These are phyloP conservation scores for Dasysyrphus tricinctus DNA, from an alignment of 2,888 invertebrate genomes.

Conservation along the genomic window DNA sequence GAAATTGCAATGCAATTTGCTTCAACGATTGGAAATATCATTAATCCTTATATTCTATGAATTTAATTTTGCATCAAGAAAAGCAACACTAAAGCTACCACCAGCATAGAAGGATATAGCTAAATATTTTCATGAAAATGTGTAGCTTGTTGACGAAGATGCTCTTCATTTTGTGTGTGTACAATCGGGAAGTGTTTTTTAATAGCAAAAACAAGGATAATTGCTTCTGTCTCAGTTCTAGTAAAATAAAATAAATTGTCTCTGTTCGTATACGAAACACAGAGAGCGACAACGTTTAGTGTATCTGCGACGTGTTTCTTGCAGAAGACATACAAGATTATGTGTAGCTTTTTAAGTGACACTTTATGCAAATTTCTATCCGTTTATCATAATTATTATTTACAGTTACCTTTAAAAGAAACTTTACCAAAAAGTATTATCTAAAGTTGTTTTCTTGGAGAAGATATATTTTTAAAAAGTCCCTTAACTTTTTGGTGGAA, in stretches of 20 bases:
- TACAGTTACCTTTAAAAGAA: background rate
- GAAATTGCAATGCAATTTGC: slow-evolving; percentile 69
- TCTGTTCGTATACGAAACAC: background rate
- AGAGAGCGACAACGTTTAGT: slow-evolving; percentile 33
- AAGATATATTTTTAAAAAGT: too few relatives aligned
- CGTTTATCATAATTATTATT: slow-evolving; percentile 72
- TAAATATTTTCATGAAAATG: slow-evolving; percentile 23
- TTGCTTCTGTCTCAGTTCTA: slow-evolving; percentile 71
- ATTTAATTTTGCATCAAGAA: slow-evolving; percentile 47
- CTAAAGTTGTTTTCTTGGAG: too few relatives aligned
- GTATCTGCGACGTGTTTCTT: slow-evolving; percentile 29
- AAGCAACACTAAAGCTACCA: slow-evolving; percentile 13
- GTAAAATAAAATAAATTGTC: slow-evolving; percentile 67
- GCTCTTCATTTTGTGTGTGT: background rate
- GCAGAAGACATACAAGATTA: slow-evolving; percentile 26
- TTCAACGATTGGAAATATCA: slow-evolving; percentile 56
- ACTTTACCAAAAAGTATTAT: too few relatives aligned
- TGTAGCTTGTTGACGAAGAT: slow-evolving; percentile 16
- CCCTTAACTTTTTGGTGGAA: too few relatives aligned
- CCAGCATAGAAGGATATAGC: background rate
- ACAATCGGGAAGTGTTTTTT: slow-evolving; percentile 45
- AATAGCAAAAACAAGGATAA: slow-evolving; percentile 64
- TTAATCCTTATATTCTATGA: slow-evolving; percentile 63
- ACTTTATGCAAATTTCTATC: slow-evolving; percentile 72
- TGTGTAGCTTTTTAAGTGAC: slow-evolving; percentile 64